phyloP scores from a whole-genome alignment of 2,888 invertebrate species.

The Carcina quercana region DNA sequence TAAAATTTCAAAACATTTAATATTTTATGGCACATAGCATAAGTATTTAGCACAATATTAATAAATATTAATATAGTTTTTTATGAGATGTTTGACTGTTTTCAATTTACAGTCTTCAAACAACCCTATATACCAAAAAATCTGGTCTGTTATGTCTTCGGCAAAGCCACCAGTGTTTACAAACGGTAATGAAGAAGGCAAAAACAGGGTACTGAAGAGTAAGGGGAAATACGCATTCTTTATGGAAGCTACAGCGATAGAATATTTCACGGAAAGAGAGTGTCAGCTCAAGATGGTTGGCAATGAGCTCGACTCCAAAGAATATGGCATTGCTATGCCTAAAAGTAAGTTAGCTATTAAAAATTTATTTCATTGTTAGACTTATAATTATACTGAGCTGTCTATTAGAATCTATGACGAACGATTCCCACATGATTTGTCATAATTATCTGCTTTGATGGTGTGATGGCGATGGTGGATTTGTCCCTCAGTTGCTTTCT shows the following conservation, averaged over 20 bases:
- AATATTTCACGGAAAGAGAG: slow-evolving; percentile 88
- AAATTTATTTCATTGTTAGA: no score
- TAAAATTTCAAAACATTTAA: no score
- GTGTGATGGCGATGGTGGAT: no score
- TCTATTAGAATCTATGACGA: no score
- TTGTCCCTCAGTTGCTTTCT: no score
- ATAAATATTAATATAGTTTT: no score
- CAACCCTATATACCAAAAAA: slow-evolving; percentile 88
- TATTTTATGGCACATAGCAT: no score
- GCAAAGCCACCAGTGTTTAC: slow-evolving; percentile 88
- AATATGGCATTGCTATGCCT: slow-evolving; percentile 89
- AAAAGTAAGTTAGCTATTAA: slow-evolving; percentile 80
- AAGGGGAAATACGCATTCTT: slow-evolving; percentile 92
- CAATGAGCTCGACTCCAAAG: slow-evolving; percentile 84
- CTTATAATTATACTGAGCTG: no score
- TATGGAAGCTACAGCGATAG: slow-evolving; percentile 96
- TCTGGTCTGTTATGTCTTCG: slow-evolving; percentile 93
- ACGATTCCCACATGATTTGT: no score
- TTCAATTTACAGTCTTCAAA: slow-evolving; percentile 82
- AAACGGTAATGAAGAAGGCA: slow-evolving; percentile 86
- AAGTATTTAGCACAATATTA: no score
- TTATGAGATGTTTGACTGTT: no score
- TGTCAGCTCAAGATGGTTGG: slow-evolving; percentile 89
- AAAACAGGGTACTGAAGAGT: slow-evolving; percentile 83
- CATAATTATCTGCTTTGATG: no score